Base-by-base conservation (phyloP, 2,113 vertebrate species). In the Entomyzon cyanotis region DNA sequence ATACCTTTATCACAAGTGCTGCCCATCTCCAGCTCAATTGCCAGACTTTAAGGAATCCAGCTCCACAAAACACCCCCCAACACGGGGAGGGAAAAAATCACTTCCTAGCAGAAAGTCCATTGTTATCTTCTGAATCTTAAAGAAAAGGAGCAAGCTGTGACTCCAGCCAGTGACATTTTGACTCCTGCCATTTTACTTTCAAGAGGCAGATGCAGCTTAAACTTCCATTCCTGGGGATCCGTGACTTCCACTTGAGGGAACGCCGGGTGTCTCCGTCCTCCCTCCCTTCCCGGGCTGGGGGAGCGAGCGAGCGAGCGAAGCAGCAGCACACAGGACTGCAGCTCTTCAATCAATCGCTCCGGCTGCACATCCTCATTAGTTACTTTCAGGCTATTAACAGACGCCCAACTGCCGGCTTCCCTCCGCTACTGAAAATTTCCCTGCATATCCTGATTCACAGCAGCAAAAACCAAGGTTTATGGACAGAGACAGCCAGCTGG, bases 1-100 rank as follows among this genome's bases (percentile, higher is more conserved):
- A 98, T 99, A 99, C 99, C 99, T 99, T 99, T 98, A 97, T 99
- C 98, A 95, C 99, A 99, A 98, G 98, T 99, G 99, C 98, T 99
- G 98, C 99, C 99, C 99, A 99, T 99, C 98, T 98, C 98, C 97
- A 95, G 96, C 96, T 97, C 97, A 97, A 96, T 90, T 91, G 93
- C 95, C 94, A 97, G 98, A 96, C 96, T 97, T 94, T 97, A 85
- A 96, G 93, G 87, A 97, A 98, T 97, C 96, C 96, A 97, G 97
- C 95, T 97, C 96, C 97, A 96, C 90, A 90, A 97, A 96, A 94
- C 97, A 97, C 84, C 95, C 88, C 85, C 97, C 94, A 67, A 87
- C 87, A 94, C 30, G 63, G 95, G 97, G 95, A 98, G 91, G 67
- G 65, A 55, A 75, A 96, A 96, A 94, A 93, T 22, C 87, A 97